Evolutionary conservation across 2,113 vertebrate genomes (phyloP).

Genomic region (Parus major): DNA sequence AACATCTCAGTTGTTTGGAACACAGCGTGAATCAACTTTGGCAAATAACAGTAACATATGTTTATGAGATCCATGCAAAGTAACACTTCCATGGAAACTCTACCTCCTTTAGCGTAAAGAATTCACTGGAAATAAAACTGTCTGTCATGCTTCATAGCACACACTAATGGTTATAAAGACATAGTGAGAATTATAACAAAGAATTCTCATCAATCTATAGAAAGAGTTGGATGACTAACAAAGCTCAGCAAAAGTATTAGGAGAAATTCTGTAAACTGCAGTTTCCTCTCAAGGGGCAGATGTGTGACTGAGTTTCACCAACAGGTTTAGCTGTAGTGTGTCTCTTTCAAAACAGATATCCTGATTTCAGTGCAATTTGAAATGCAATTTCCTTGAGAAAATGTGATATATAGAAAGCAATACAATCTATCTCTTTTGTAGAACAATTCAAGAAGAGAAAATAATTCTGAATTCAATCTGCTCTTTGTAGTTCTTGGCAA

Average conservation of each 20-base stretch:
- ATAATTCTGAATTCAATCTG: background rate
- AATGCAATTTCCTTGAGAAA: slow-evolving; percentile 10
- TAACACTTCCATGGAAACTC: background rate
- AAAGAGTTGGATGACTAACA: background rate
- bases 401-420: background rate
- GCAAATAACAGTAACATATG: background rate
- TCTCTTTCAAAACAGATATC: background rate
- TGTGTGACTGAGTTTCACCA: background rate
- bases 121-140: background rate
- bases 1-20: background rate
- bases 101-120: background rate
- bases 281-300: background rate
- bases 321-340: background rate
- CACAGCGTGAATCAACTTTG: background rate
- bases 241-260: background rate
- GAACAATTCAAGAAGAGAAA: background rate
- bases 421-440: background rate
- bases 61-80: background rate
- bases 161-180: background rate
- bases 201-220: background rate
- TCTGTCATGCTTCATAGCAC: background rate
- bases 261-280: background rate
- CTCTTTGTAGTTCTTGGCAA: background rate
- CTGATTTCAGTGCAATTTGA: background rate
- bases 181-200: background rate